Percentiles rank a stretch among this genome's conserved stretches.
These are phyloP conservation scores for Musca vetustissima DNA, from an alignment of 1,140 invertebrate genomes.

Conservation along the genomic window DNA sequence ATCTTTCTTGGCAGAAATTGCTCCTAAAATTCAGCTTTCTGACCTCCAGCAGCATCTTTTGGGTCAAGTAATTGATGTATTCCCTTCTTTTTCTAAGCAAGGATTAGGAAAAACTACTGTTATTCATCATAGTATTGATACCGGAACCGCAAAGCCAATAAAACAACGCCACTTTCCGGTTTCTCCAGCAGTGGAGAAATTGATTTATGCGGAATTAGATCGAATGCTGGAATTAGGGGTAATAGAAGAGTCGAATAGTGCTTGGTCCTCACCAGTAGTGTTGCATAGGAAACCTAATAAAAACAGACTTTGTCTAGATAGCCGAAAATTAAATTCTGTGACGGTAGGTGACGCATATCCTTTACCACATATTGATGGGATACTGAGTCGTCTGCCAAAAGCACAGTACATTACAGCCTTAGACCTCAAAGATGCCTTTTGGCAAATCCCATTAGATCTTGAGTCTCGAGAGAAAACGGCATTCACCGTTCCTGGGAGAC, in stretches of 20 bases:
- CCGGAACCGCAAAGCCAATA: background rate
- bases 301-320: slow-evolving; percentile 26
- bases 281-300: slow-evolving; percentile 17
- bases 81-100: slow-evolving; percentile 4
- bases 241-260: slow-evolving; percentile 28
- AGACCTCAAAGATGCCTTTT: slow-evolving; percentile 20
- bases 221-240: slow-evolving; percentile 28
- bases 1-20: background rate
- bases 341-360: slow-evolving; percentile 27
- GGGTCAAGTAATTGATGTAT: background rate
- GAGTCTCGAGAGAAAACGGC: slow-evolving; percentile 19
- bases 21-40: background rate
- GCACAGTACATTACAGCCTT: slow-evolving; percentile 23
- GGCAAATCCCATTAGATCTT: slow-evolving; percentile 19
- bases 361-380: slow-evolving; percentile 24
- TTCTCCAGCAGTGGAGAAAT: slow-evolving; percentile 29
- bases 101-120: background rate
- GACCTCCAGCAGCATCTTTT: background rate
- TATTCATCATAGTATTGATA: slow-evolving; percentile 3
- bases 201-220: slow-evolving; percentile 28
- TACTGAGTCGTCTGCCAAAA: slow-evolving; percentile 26
- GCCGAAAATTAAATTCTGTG: slow-evolving; percentile 16
- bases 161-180: slow-evolving; percentile 29
- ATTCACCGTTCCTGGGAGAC: slow-evolving; percentile 23
- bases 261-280: slow-evolving; percentile 29